phyloP scores from a whole-genome alignment of 30 jellyfish, hydroid and myxozoan genomes.

The Rhopilema esculentum region DNA sequence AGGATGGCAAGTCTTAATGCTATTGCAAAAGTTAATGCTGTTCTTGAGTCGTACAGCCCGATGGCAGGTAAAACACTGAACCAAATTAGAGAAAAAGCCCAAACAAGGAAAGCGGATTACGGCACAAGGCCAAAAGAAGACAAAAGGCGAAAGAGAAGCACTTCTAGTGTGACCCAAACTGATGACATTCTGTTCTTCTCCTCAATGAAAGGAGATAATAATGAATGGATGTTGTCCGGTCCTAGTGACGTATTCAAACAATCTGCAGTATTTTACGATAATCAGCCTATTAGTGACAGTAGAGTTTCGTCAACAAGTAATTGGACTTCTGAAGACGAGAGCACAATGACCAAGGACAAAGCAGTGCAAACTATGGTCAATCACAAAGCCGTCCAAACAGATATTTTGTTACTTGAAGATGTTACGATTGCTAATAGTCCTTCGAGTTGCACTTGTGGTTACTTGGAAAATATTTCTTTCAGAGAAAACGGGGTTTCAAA shows the following conservation, averaged over 20 bases:
- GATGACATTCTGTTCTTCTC: slow-evolving; percentile 48
- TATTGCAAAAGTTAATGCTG: slow-evolving; percentile 97
- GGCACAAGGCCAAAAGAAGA: slow-evolving; percentile 29
- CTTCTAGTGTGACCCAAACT: slow-evolving; percentile 71
- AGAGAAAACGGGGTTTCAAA: slow-evolving; percentile 14
- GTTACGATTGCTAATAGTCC: slow-evolving; percentile 21
- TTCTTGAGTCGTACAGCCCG: slow-evolving; percentile 78
- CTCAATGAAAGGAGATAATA: slow-evolving; percentile 42
- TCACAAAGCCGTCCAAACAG: slow-evolving; percentile 95
- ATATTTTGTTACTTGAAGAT: slow-evolving; percentile 35
- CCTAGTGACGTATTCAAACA: slow-evolving; percentile 65
- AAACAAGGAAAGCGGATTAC: not conserved
- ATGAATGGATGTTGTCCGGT: slow-evolving; percentile 62
- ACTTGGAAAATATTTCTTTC: slow-evolving; percentile 17
- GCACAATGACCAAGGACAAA: slow-evolving; percentile 73
- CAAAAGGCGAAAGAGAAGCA: slow-evolving; percentile 68
- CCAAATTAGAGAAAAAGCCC: slow-evolving; percentile 21
- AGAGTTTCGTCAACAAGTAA: slow-evolving; percentile 79
- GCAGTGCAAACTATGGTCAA: slow-evolving; percentile 88
- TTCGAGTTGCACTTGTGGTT: slow-evolving; percentile 69
- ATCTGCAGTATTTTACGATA: slow-evolving; percentile 9
- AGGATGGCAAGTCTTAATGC: slow-evolving; percentile 98
- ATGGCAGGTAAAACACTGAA: slow-evolving; percentile 47
- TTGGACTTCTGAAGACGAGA: slow-evolving; percentile 47
- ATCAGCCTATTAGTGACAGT: slow-evolving; percentile 77